These are phyloP conservation scores for Drosophila nigricruria DNA, from an alignment of 2,888 invertebrate species.

Conservation along the genomic window DNA sequence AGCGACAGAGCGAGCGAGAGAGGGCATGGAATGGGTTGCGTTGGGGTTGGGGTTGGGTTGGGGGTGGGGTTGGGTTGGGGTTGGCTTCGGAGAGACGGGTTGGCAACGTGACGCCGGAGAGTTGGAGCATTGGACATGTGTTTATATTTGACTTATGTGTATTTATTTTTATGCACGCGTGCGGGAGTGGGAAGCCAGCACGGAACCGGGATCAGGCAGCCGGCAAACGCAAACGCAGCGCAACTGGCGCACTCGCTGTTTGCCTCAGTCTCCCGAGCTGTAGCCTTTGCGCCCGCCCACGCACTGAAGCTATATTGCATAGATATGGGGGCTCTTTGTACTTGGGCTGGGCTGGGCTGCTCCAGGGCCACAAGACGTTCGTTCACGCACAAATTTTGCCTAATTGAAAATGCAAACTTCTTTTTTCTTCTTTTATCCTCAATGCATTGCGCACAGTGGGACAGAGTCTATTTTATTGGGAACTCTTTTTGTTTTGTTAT, in stretches of 20 bases:
- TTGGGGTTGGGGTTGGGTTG: conserved; percentile 1
- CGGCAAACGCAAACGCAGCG: conserved; percentile 8
- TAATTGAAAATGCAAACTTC: conserved; percentile 49
- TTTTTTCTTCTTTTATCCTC: conserved; percentile 29
- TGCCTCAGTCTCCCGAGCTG: neutral
- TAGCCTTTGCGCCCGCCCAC: conserved; percentile 30
- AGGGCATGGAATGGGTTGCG: conserved; percentile 13
- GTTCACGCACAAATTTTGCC: conserved; percentile 7
- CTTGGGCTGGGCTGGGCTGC: conserved; percentile 8
- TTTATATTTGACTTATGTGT: conserved; percentile 76
- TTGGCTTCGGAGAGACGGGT: conserved; percentile 29
- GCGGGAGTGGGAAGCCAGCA: conserved; percentile 26
- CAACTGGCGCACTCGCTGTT: conserved; percentile 10
- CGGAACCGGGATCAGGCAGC: conserved; percentile 43
- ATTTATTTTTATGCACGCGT: conserved; percentile 59
- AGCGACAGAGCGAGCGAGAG: conserved; percentile 11
- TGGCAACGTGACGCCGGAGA: conserved; percentile 42
- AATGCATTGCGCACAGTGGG: conserved; percentile 23
- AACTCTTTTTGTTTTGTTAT: too few species aligned
- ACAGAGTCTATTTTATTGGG: too few species aligned
- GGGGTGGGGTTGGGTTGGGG: conserved; percentile 22
- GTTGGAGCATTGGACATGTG: conserved; percentile 59
- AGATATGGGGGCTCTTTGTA: conserved; percentile 3
- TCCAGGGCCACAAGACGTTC: conserved; percentile 12
- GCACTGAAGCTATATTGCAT: conserved; percentile 4